phyloP scores from a whole-genome alignment of 2,888 invertebrate species.

The Meiosimyza platycephala region DNA sequence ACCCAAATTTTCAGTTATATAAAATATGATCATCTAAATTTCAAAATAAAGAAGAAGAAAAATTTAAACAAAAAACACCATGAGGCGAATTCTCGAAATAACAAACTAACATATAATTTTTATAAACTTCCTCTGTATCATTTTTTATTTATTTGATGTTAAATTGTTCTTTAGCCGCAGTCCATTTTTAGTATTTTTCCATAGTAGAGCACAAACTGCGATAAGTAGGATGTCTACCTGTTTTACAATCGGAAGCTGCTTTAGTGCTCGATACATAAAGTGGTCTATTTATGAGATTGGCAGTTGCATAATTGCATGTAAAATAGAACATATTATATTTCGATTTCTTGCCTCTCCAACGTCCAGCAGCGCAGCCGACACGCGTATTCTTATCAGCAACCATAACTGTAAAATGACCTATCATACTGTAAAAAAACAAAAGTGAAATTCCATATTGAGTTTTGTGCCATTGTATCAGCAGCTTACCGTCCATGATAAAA shows the following conservation, averaged over 20 bases:
- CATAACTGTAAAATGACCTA: slow-evolving; percentile 56
- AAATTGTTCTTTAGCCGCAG: too few species aligned
- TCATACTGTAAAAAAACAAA: slow-evolving; percentile 35
- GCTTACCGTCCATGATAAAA: background rate
- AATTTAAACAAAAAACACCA: too few species aligned
- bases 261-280: slow-evolving; percentile 44
- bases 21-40: too few species aligned
- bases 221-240: slow-evolving; percentile 47
- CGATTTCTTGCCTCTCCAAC: background rate
- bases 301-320: slow-evolving; percentile 55
- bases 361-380: slow-evolving; percentile 52
- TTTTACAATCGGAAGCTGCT: slow-evolving; percentile 48
- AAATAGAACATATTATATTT: slow-evolving; percentile 46
- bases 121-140: too few species aligned
- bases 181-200: slow-evolving; percentile 44
- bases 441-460: background rate
- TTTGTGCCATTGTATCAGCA: too few species aligned
- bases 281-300: slow-evolving; percentile 50
- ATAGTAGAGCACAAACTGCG: slow-evolving; percentile 51
- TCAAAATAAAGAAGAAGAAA: too few species aligned
- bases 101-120: too few species aligned
- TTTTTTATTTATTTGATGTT: too few species aligned
- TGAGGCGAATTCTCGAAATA: too few species aligned
- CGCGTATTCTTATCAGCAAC: slow-evolving; percentile 53
- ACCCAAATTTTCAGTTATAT: too few species aligned